Percentiles rank a stretch among this genome's conserved stretches.
Evolutionary conservation across 2,113 vertebrate species (phyloP).

Genomic region (Telmatochromis bifrenatus): DNA sequence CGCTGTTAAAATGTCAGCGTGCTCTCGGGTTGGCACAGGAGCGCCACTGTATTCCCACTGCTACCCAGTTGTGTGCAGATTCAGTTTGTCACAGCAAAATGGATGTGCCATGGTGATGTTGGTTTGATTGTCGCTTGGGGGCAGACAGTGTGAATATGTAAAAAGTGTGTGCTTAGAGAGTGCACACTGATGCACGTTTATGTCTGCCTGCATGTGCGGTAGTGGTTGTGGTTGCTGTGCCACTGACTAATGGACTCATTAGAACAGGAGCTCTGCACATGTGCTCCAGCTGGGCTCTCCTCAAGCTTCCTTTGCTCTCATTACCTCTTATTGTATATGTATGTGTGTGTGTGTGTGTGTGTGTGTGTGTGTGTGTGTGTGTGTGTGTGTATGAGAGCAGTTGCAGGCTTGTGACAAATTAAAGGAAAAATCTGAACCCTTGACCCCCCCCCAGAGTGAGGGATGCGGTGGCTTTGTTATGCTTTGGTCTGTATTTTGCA

Average conservation of each 20-base stretch:
- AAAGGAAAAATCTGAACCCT: neutral
- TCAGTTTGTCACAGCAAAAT: neutral
- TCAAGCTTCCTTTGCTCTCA: conserved; percentile 10
- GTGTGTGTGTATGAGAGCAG: neutral
- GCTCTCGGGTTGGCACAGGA: neutral
- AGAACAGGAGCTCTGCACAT: conserved; percentile 41
- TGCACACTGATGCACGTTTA: neutral
- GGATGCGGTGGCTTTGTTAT: neutral
- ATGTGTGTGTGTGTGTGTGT: neutral
- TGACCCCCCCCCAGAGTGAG: neutral
- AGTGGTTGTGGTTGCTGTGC: conserved; percentile 28
- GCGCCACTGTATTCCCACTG: neutral
- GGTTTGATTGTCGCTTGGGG: neutral
- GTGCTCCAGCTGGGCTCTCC: conserved; percentile 43
- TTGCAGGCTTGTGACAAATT: neutral
- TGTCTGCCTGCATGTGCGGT: neutral
- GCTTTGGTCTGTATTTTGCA: neutral
- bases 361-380: too few species aligned
- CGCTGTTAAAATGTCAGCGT: neutral
- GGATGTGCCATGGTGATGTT: neutral
- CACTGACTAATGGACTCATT: conserved; percentile 47
- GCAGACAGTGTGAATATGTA: neutral
- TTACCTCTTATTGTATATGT: neutral
- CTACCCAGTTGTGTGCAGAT: neutral
- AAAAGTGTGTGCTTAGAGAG: neutral